phyloP scores from a whole-genome alignment of 1,140 invertebrate species.

The Ruditapes philippinarum region DNA sequence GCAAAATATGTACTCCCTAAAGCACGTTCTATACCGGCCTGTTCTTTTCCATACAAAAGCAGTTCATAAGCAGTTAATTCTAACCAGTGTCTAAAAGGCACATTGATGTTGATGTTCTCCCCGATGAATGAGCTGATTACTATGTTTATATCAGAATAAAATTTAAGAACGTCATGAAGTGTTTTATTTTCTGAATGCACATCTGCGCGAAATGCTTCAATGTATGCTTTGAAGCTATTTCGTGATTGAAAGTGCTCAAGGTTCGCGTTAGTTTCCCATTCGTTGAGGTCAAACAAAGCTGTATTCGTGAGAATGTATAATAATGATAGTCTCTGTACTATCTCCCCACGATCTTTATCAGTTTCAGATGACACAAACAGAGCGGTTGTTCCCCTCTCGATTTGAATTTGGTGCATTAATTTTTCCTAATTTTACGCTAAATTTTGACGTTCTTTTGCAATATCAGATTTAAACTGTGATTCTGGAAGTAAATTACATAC shows the following conservation, averaged over 20 bases:
- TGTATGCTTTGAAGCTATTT: constrained; percentile 42
- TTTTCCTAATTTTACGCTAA: constrained; percentile 71
- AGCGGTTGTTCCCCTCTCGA: constrained; percentile 75
- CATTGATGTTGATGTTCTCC: constrained; percentile 40
- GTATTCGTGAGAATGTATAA: constrained; percentile 52
- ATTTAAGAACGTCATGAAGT: constrained; percentile 67
- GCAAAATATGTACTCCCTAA: constrained; percentile 76
- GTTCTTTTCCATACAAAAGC: constrained; percentile 76
- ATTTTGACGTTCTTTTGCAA: constrained; percentile 11
- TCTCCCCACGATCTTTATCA: not conserved
- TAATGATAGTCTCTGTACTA: constrained; percentile 34
- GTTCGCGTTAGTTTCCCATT: not conserved
- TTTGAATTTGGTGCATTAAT: constrained; percentile 76
- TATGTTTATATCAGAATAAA: constrained; percentile 70
- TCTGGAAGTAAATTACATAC: too few species aligned
- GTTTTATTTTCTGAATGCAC: constrained; percentile 45
- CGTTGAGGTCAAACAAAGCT: constrained; percentile 1
- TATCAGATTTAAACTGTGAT: not conserved
- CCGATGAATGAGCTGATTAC: constrained; percentile 69
- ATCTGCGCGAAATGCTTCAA: constrained; percentile 43
- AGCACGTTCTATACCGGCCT: constrained; percentile 78
- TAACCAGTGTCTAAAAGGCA: constrained; percentile 62
- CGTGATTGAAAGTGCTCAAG: not conserved
- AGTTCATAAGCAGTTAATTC: constrained; percentile 73
- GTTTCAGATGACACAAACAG: constrained; percentile 73